Percentiles rank a stretch among this genome's conserved stretches.
Evolutionary conservation across 2,888 invertebrate species (phyloP).

Genomic region (Trisateles emortualis): DNA sequence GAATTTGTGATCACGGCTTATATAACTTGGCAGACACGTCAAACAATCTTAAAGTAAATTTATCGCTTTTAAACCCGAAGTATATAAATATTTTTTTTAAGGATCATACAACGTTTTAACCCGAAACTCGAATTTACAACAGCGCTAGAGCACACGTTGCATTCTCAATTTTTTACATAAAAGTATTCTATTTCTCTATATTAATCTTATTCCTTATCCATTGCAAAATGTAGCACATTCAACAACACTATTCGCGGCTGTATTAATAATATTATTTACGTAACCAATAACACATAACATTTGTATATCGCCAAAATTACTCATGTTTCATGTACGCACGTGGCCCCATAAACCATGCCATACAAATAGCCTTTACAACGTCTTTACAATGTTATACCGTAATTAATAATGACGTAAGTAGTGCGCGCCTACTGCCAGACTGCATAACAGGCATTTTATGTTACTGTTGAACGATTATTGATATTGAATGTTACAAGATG

Average conservation of each 20-base stretch:
- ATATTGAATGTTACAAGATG: constrained; percentile 31
- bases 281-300: constrained; percentile 10
- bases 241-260: background rate
- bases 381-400: constrained; percentile 39
- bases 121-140: too few species aligned
- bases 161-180: too few species aligned
- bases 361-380: constrained; percentile 40
- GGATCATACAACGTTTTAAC: too few species aligned
- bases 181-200: too few species aligned
- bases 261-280: constrained; percentile 27
- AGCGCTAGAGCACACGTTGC: too few species aligned
- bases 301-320: constrained; percentile 26
- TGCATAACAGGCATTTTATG: constrained; percentile 34
- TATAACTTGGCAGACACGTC: too few species aligned
- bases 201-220: background rate
- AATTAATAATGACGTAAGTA: constrained; percentile 44
- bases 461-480: constrained; percentile 35
- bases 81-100: too few species aligned
- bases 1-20: too few species aligned
- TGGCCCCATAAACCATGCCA: constrained; percentile 41
- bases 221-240: background rate
- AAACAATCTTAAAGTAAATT: too few species aligned
- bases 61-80: too few species aligned
- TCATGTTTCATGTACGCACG: constrained; percentile 28
- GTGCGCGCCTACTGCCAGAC: constrained; percentile 18